Evolutionary conservation across 2,113 vertebrate genomes (phyloP), one percentile per base, ranked within the genome.

Genomic region (Nannobrachium achirus): DNA sequence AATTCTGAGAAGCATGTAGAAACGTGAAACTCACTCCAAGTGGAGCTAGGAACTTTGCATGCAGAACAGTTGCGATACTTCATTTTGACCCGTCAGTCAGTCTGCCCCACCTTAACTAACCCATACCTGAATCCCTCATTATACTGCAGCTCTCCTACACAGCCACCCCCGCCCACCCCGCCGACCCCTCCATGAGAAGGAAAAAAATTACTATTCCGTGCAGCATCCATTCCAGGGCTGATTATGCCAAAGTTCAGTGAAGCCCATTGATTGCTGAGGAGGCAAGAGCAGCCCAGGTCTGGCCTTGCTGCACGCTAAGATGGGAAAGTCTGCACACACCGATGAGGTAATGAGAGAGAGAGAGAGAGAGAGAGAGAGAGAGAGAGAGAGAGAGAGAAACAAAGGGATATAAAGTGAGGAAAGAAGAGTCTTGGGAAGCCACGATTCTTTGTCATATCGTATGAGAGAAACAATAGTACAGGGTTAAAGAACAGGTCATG

Each of bases 171-270:
- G n/a, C 13, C 19, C 19, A n/a, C n/a, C n/a, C n/a, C n/a, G n/a
- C n/a, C n/a, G n/a, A n/a, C n/a, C n/a, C n/a, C n/a, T n/a, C n/a
- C n/a, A n/a, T n/a, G n/a, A n/a, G n/a, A n/a, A n/a, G n/a, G n/a
- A n/a, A n/a, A 42, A 10, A n/a, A 45, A 80, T 82, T 81, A 68
- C 59, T 73, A 88, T 90, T 85, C 79, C 62, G 16, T 1, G 9
- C 59, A 57, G 60, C 73, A 57, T 40, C 63, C 50, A 61, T 50
- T 64, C 11, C 73, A 68, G 63, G 20, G 58, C 73, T 76, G 77
- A 84, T 80, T 79, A 71, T 57, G 68, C 73, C 76, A 49, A 53
- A 63, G 59, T 76, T 76, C 53, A 56, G 62, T 74, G 63, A 66
- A 62, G 63, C 42, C 68, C 65, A 87, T 75, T 71, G 85, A 87